phyloP scores from a whole-genome alignment of 64 coral and sea anemone species.

The Dendrophyllia cribrosa region DNA sequence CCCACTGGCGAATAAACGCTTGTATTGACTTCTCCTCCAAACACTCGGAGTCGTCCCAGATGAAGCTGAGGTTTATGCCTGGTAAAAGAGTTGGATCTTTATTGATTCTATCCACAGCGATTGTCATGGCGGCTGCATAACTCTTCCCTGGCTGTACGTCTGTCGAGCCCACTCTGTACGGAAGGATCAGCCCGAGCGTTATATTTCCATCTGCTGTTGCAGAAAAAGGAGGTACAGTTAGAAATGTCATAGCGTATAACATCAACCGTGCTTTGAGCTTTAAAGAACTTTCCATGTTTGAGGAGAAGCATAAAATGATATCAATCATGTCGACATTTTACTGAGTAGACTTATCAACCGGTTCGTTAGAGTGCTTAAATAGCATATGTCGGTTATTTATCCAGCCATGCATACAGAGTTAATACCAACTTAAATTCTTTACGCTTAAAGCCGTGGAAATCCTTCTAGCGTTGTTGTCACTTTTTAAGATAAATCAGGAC shows the following conservation, averaged over 20 bases:
- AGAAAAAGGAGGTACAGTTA: background rate
- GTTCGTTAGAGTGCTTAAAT: too few species aligned
- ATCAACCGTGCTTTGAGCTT: background rate
- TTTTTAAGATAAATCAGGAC: too few species aligned
- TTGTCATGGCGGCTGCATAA: constrained; percentile 67
- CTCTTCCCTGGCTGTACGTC: constrained; percentile 20
- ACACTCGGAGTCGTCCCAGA: constrained; percentile 88
- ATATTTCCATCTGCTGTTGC: constrained; percentile 57
- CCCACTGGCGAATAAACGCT: constrained; percentile 57
- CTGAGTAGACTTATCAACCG: too few species aligned
- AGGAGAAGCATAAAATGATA: background rate
- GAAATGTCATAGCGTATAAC: background rate
- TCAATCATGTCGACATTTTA: background rate
- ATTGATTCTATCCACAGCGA: constrained; percentile 86
- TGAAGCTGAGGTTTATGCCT: constrained; percentile 65
- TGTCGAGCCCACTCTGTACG: constrained; percentile 31
- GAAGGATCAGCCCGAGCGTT: constrained; percentile 75
- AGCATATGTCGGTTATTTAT: too few species aligned
- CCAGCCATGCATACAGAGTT: too few species aligned
- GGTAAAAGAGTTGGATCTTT: constrained; percentile 57
- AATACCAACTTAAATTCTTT: too few species aligned
- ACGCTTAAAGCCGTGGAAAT: too few species aligned
- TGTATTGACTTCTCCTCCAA: constrained; percentile 68
- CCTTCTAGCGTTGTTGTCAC: too few species aligned
- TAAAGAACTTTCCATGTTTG: constrained; percentile 1